These are phyloP conservation scores for Cyclophora albipunctata DNA, from an alignment of 2,888 invertebrate species.

Conservation along the genomic window DNA sequence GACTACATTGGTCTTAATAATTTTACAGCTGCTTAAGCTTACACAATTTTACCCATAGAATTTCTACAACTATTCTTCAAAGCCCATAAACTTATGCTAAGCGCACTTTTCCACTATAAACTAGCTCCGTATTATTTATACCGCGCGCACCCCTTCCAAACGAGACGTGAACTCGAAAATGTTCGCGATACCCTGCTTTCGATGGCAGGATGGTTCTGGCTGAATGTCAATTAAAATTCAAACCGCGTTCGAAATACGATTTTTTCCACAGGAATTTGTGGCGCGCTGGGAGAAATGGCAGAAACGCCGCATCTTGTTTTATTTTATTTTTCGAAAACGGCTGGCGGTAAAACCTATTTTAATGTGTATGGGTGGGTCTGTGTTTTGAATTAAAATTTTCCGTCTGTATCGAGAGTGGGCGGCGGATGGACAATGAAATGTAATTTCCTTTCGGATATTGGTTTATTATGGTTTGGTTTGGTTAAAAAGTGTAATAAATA, in stretches of 20 bases:
- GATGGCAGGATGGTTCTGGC: slow-evolving; percentile 42
- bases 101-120: too few relatives aligned
- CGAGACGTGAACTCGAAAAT: slow-evolving; percentile 59
- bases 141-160: slow-evolving; percentile 35
- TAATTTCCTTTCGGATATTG: slow-evolving; percentile 57
- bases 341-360: slow-evolving; percentile 73
- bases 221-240: slow-evolving; percentile 76
- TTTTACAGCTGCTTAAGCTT: too few relatives aligned
- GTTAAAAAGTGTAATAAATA: too few relatives aligned
- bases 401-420: slow-evolving; percentile 24
- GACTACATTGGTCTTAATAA: too few relatives aligned
- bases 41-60: too few relatives aligned
- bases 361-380: slow-evolving; percentile 71
- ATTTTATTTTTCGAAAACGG: slow-evolving; percentile 70
- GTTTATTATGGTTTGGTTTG: slow-evolving; percentile 1
- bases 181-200: slow-evolving; percentile 42
- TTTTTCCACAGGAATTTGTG: slow-evolving; percentile 74
- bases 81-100: too few relatives aligned
- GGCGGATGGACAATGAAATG: slow-evolving; percentile 60
- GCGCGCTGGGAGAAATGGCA: slow-evolving; percentile 68
- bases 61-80: too few relatives aligned
- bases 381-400: slow-evolving; percentile 71
- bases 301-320: slow-evolving; percentile 71
- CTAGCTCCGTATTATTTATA: slow-evolving; percentile 30
- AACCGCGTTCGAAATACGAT: slow-evolving; percentile 75